Evolutionary conservation across 2,797 vertebrate species (phyloP), one percentile per base, ranked within the genome.

Genomic region (Orestias chungarensis): DNA sequence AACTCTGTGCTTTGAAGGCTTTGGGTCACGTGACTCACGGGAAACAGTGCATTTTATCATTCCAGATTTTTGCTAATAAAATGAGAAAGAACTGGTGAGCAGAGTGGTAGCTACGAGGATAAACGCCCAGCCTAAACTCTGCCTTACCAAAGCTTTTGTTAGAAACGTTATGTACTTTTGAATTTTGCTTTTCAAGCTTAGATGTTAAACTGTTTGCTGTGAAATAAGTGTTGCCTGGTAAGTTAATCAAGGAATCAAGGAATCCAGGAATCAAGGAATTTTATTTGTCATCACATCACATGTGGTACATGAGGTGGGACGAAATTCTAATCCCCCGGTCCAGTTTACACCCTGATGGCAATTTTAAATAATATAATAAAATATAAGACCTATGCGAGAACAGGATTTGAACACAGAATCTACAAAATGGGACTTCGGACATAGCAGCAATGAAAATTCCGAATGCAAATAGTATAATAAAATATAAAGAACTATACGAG

Each of bases 21-120:
- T 79, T 74, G 82, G 35, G 68, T 66, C 47, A 31, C 61, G 52
- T 75, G 75, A 74, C 71, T 81, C 71, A 47, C 72, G 75, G 77
- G 76, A 82, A 73, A 69, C 68, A 29, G 64, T 20, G 20, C 17
- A 7, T 73, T 86, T 87, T 78, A 87, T 64, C 74, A 79, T 79
- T 89, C 73, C 73, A 79, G 40, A 57, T 43, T 78, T 79, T 70
- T 38, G 55, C 44, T 54, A 71, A 72, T 80, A 83, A 82, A 76
- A 61, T 66, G 65, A 73, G 38, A 68, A 71, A 66, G 25, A 74
- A 47, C 44, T 62, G 43, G 59, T 49, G 18, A 29, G 17, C 18
- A 17, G 52, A 68, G 27, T 42, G 71, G 15, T 64, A 43, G 67
- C 74, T 62, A 59, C 73, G 66, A 68, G 42, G 70, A 10, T 1